These are phyloP conservation scores for Lomographa bimaculata DNA, from an alignment of 2,888 invertebrate genomes.

Conservation along the genomic window DNA sequence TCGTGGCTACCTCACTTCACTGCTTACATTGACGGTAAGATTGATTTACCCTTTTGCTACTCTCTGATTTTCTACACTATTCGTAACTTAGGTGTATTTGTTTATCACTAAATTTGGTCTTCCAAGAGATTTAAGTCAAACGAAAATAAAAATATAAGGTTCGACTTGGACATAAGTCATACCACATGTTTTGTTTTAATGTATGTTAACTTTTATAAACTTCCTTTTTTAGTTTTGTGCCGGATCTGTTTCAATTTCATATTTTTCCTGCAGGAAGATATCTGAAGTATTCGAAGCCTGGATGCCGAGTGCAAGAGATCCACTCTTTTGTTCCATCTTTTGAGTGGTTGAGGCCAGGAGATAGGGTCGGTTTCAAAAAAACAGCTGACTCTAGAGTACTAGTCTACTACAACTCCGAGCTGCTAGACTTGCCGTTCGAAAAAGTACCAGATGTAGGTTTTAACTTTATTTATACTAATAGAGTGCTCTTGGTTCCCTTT, in stretches of 20 bases:
- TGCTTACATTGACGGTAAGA: slow-evolving; percentile 85
- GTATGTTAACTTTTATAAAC: too few relatives aligned
- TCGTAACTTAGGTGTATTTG: too few relatives aligned
- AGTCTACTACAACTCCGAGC: slow-evolving; percentile 92
- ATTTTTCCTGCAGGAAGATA: slow-evolving; percentile 60
- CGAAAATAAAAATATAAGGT: too few relatives aligned
- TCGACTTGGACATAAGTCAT: too few relatives aligned
- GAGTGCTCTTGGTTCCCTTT: too few relatives aligned
- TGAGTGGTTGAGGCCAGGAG: slow-evolving; percentile 92
- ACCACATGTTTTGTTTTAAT: too few relatives aligned
- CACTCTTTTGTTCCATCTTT: slow-evolving; percentile 80
- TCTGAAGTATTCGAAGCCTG: slow-evolving; percentile 56
- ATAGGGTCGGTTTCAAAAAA: slow-evolving; percentile 89
- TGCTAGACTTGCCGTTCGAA: slow-evolving; percentile 89
- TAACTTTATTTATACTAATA: not conserved
- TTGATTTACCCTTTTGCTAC: too few relatives aligned
- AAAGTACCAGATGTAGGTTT: slow-evolving; percentile 89
- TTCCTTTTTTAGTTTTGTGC: too few relatives aligned
- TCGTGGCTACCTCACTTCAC: slow-evolving; percentile 87
- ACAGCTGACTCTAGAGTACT: slow-evolving; percentile 87
- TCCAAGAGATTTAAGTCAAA: too few relatives aligned
- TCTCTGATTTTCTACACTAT: too few relatives aligned
- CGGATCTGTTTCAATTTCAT: too few relatives aligned
- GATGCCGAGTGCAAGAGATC: slow-evolving; percentile 47
- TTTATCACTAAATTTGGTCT: too few relatives aligned